phyloP scores from a whole-genome alignment of 37 sponge, comb jelly and placozoan species.

The Beroe ovata region DNA sequence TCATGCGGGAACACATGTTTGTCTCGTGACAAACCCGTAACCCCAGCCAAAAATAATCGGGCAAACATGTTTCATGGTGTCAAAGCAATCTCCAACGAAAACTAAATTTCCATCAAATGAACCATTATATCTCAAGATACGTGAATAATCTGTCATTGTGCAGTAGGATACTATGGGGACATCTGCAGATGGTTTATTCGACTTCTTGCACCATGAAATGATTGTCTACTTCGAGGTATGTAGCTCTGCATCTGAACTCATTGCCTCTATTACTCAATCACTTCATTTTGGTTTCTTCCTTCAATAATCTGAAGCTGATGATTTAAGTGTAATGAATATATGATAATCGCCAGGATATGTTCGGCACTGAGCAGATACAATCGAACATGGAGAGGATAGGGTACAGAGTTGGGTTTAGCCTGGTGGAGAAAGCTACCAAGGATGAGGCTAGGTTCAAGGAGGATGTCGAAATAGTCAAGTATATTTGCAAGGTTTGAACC shows the following conservation, averaged over 20 bases:
- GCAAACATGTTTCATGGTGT: no score
- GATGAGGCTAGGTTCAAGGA: slow-evolving; percentile 49
- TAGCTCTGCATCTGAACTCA: no score
- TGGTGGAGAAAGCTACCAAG: slow-evolving; percentile 33
- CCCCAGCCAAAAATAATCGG: no score
- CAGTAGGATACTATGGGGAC: slow-evolving; percentile 1
- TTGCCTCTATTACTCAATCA: background rate
- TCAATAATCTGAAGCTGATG: background rate
- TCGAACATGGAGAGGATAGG: slow-evolving; percentile 18
- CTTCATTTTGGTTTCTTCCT: background rate
- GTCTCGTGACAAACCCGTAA: no score
- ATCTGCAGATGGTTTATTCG: slow-evolving; percentile 13
- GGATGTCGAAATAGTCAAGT: slow-evolving; percentile 40
- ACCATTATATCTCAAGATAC: no score
- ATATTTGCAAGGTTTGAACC: slow-evolving; percentile 29
- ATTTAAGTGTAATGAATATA: slow-evolving; percentile 7
- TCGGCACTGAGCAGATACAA: background rate
- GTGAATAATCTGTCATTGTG: no score
- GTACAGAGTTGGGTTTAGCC: slow-evolving; percentile 33
- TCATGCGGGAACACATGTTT: no score
- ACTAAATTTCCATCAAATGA: no score
- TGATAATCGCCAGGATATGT: slow-evolving; percentile 12
- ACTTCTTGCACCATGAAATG: slow-evolving; percentile 10
- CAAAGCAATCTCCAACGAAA: no score
- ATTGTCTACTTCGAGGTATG: slow-evolving; percentile 39